Base-by-base conservation (phyloP, 2,888 invertebrate genomes). In the Minunthozetes semirufus region DNA sequence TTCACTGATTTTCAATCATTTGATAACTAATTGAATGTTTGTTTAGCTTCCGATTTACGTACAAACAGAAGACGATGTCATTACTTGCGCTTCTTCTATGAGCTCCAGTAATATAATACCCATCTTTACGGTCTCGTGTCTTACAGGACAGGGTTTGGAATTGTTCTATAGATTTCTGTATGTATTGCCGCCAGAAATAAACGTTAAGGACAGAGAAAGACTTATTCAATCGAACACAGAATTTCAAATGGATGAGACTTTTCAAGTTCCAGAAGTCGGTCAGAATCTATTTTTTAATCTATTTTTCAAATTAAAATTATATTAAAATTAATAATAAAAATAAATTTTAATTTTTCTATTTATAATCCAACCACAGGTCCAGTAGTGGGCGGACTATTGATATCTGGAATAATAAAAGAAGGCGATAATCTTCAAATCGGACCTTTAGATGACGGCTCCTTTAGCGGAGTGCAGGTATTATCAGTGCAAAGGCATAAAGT, bases 401-500 rank as follows among this genome's bases (percentile, higher is more conserved):
- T 89, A 0, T 89, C 90, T 81, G 98, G 98, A 0, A 88, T 90
- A 27, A 87, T 98, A 50, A 88, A 88, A 33, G 94, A 96, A 82
- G 92, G 92, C 22, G 85, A 86, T 73, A 79, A 81, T 8, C 81
- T 87, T 61, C 78, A 85, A 77, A 78, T 87, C 9, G 87, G 87
- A 6, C 86, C 86, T 4, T 79, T 76, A 22, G 77, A 78, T 46
- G 75, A 72, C 42, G 80, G 80, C 11, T 66, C 25, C 4, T 97
- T 95, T 83, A 86, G 87, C 72, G 86, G 88, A 11, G 92, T 92
- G 0, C 85, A 85, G 17, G 89, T 98, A 5, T 89, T 90, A 78
- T 92, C 93, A 3, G 88, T 98, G 74, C 94, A 96, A 84, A 87
- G 97, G 5, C 95, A 97, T 83, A 89, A 95, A 79, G 91, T 94